These are phyloP conservation scores for Vandiemenella viatica DNA, from an alignment of 2,888 invertebrate species.

Conservation along the genomic window DNA sequence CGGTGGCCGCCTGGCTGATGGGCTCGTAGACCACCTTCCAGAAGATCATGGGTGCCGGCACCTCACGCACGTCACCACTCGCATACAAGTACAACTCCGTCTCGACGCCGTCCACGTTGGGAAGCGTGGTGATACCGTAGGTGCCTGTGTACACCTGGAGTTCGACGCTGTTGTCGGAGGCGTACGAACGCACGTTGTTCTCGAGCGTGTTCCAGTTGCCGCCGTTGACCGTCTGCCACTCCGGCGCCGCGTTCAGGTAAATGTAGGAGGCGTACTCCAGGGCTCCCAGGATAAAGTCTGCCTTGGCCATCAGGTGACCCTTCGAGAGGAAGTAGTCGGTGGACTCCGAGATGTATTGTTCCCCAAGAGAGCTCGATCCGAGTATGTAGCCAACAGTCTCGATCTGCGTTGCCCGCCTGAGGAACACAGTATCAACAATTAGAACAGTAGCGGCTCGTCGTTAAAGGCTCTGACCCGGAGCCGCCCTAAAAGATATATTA, in stretches of 20 bases:
- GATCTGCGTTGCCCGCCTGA: too few relatives aligned
- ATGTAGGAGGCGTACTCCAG: conserved; percentile 44
- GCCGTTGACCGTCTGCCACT: conserved; percentile 47
- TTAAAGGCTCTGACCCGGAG: too few relatives aligned
- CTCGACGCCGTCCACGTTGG: conserved; percentile 22
- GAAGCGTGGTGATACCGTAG: conserved; percentile 40
- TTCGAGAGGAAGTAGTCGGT: conserved; percentile 31
- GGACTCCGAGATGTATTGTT: neutral
- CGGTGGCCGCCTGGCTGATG: conserved; percentile 34
- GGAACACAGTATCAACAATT: too few relatives aligned
- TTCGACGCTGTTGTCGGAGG: conserved; percentile 21
- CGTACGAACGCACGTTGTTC: conserved; percentile 31
- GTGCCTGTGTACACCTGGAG: conserved; percentile 38
- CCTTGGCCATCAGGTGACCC: conserved; percentile 46
- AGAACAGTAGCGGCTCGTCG: too few relatives aligned
- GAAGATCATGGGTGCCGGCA: conserved; percentile 3
- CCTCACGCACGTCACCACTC: too few relatives aligned
- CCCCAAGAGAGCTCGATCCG: neutral
- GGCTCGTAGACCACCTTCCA: conserved; percentile 34
- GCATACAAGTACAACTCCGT: conserved; percentile 21
- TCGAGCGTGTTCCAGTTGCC: conserved; percentile 41
- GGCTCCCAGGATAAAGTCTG: conserved; percentile 43
- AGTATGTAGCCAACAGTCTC: neutral
- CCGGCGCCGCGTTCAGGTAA: conserved; percentile 48
- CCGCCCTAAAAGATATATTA: too few relatives aligned